A percentile compares a stretch with the other conserved stretches of the same genome.
Evolutionary conservation across 2,888 invertebrate species (phyloP).

Genomic region (Oscheius onirici): DNA sequence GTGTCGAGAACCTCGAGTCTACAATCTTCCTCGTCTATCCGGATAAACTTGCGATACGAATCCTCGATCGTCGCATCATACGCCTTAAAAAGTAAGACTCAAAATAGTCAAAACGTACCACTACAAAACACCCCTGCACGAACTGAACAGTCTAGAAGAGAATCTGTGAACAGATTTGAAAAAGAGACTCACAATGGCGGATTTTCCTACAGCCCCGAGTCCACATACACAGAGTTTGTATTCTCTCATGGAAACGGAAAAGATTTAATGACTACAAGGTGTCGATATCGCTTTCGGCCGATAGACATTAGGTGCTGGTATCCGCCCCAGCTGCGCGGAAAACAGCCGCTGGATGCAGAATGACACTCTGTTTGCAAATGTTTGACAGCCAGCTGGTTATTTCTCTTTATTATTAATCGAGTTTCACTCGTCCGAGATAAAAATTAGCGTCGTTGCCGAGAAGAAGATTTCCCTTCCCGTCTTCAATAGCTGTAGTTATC

Average conservation of each 20-base stretch:
- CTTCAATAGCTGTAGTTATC: constrained; percentile 50
- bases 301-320: constrained; percentile 13
- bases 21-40: constrained; percentile 97
- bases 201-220: constrained; percentile 98
- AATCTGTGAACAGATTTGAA: not conserved
- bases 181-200: constrained; percentile 79
- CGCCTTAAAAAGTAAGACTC: constrained; percentile 75
- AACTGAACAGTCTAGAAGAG: constrained; percentile 84
- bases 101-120: constrained; percentile 71
- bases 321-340: constrained; percentile 21
- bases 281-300: constrained; percentile 16
- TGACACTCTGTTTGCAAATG: not conserved
- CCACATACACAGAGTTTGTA: constrained; percentile 99
- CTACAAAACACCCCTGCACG: constrained; percentile 98
- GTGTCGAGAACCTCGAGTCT: constrained; percentile 99
- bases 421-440: constrained; percentile 42
- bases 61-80: constrained; percentile 99
- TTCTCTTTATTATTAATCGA: not conserved
- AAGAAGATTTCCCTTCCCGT: constrained; percentile 43
- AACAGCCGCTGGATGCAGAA: not conserved
- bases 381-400: not conserved
- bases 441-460: constrained; percentile 52
- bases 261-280: not conserved
- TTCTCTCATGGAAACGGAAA: constrained; percentile 84
- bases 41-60: constrained; percentile 98